These are phyloP conservation scores for Poliocrania exsul DNA, from an alignment of 2,797 vertebrate genomes.

Conservation along the genomic window DNA sequence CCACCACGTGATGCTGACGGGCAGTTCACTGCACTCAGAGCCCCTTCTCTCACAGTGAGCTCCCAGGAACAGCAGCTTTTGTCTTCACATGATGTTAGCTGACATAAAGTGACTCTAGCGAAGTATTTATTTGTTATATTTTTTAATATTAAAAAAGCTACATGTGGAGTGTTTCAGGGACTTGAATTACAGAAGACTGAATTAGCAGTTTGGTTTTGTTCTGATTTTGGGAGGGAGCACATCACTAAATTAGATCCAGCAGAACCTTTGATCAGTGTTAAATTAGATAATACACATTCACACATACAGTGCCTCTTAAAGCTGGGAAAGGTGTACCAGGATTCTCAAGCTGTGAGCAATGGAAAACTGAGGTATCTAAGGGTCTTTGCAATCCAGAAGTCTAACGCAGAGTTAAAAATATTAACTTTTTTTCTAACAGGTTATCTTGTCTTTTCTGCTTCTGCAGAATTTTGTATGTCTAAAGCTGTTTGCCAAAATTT, in stretches of 20 bases:
- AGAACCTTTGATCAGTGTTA: neutral
- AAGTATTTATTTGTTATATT: neutral
- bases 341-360: neutral
- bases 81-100: neutral
- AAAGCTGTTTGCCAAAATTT: neutral
- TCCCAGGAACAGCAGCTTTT: constrained; percentile 31
- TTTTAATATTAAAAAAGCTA: neutral
- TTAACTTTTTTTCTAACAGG: neutral
- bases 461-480: neutral
- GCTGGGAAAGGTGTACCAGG: neutral
- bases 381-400: neutral
- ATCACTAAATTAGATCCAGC: neutral
- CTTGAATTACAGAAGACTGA: neutral
- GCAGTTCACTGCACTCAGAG: constrained; percentile 1
- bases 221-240: neutral
- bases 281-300: neutral
- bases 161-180: neutral
- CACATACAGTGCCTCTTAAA: neutral
- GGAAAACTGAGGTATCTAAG: neutral
- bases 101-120: neutral
- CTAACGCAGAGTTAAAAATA: neutral
- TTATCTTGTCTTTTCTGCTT: neutral
- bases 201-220: neutral
- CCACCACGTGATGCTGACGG: constrained; percentile 26
- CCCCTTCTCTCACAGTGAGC: neutral